Percentiles rank a stretch among this genome's conserved stretches.
These are phyloP conservation scores for Latrodectus hesperus DNA, from an alignment of 2,888 invertebrate genomes.

Conservation along the genomic window DNA sequence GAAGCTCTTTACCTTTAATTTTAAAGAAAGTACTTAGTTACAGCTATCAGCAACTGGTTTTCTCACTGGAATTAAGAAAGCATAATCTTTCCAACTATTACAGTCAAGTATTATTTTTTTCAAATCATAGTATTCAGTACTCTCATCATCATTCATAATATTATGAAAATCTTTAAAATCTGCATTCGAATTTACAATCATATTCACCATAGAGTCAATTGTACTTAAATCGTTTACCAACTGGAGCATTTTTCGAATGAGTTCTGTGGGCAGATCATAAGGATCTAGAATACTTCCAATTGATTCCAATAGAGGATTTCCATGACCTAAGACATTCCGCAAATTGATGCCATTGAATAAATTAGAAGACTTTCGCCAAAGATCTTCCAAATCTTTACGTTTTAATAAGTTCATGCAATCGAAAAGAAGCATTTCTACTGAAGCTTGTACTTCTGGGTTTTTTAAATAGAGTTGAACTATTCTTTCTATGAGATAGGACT, in stretches of 20 bases:
- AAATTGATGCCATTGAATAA: constrained; percentile 43
- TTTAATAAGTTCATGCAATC: constrained; percentile 53
- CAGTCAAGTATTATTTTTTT: constrained; percentile 10
- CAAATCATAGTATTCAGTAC: background rate
- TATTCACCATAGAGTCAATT: constrained; percentile 21
- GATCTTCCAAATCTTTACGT: background rate
- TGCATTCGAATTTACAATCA: background rate
- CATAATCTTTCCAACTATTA: constrained; percentile 19
- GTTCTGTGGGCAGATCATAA: constrained; percentile 35
- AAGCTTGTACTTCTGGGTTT: constrained; percentile 15
- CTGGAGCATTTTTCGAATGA: constrained; percentile 11
- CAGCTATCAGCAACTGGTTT: too few species aligned
- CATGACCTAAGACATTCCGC: constrained; percentile 42
- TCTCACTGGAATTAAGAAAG: constrained; percentile 5
- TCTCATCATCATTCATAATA: constrained; percentile 25
- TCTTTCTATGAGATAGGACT: constrained; percentile 13
- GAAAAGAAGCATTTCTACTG: constrained; percentile 34
- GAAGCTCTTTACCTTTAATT: too few species aligned
- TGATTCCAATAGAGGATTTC: constrained; percentile 46
- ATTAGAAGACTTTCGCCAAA: constrained; percentile 26
- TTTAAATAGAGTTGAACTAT: constrained; percentile 24
- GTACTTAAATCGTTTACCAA: constrained; percentile 2
- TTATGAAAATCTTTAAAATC: background rate
- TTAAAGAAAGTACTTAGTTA: too few species aligned
- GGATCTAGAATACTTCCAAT: constrained; percentile 38